A percentile compares a stretch with the other conserved stretches of the same genome.
These are phyloP conservation scores for Brassicogethes aeneus DNA, from an alignment of 2,888 invertebrate species.

Conservation along the genomic window DNA sequence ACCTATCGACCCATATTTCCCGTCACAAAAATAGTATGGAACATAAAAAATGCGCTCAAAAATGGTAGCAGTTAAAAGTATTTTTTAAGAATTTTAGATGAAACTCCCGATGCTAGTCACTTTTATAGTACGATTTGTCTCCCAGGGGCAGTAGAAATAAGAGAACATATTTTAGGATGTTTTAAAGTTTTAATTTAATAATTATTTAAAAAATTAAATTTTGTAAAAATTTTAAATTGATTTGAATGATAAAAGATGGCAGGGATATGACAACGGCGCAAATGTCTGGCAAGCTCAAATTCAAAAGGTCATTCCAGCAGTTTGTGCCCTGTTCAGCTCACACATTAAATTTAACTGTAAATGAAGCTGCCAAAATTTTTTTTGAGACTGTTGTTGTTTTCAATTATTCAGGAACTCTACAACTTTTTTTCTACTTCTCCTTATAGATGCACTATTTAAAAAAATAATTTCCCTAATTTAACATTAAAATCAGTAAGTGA, in stretches of 20 bases:
- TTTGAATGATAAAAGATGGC: conserved; percentile 12
- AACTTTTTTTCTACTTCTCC: conserved; percentile 8
- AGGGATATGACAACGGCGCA: conserved; percentile 17
- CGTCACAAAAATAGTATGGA: conserved; percentile 12
- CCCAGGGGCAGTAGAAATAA: conserved; percentile 14
- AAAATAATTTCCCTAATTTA: conserved; percentile 5
- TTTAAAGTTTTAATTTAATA: conserved; percentile 10
- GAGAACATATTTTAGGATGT: conserved; percentile 16
- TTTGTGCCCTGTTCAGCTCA: conserved; percentile 24
- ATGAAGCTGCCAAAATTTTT: conserved; percentile 17
- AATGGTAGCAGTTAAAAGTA: conserved; percentile 17
- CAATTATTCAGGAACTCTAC: conserved; percentile 19
- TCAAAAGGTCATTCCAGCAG: conserved; percentile 14
- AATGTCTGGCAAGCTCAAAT: conserved; percentile 20
- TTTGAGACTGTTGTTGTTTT: conserved; percentile 18
- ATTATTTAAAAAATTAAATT: conserved; percentile 14
- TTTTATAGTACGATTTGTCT: conserved; percentile 18
- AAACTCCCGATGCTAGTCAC: conserved; percentile 22
- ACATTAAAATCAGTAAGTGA: conserved; percentile 5
- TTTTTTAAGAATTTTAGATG: conserved; percentile 23
- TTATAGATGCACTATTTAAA: conserved; percentile 9
- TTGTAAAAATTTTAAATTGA: conserved; percentile 11
- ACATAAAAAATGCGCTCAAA: conserved; percentile 12
- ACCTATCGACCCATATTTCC: conserved; percentile 11
- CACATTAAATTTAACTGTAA: conserved; percentile 23